Evolutionary conservation across 1,140 invertebrate genomes (phyloP).

Genomic region (Macrobrachium rosenbergii): DNA sequence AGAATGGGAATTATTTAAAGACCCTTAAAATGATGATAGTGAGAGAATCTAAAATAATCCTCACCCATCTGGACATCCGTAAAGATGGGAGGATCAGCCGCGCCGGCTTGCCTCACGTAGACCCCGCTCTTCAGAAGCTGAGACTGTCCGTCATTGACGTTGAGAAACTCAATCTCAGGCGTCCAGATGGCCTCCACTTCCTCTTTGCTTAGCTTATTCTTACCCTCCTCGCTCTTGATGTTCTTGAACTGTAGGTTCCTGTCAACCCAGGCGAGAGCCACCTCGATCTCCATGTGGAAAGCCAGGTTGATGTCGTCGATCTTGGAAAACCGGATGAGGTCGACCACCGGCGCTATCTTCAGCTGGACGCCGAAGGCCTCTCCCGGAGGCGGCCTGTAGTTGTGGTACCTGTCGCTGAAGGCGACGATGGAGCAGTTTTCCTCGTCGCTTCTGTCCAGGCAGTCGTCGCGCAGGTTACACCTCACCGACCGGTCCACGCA

Average conservation of each 20-base stretch:
- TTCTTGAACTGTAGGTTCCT: slow-evolving; percentile 25
- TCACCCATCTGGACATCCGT: slow-evolving; percentile 41
- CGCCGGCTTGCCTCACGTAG: neutral
- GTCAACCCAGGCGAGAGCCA: slow-evolving; percentile 26
- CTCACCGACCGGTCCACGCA: slow-evolving; percentile 28
- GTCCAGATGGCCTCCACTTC: slow-evolving; percentile 38
- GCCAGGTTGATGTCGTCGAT: slow-evolving; percentile 53
- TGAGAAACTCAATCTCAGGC: slow-evolving; percentile 44
- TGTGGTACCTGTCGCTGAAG: slow-evolving; percentile 49
- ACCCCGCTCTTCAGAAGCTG: slow-evolving; percentile 20
- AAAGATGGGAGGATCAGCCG: slow-evolving; percentile 24
- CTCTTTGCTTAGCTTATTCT: slow-evolving; percentile 20
- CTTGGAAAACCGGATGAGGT: slow-evolving; percentile 50
- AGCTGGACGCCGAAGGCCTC: slow-evolving; percentile 28
- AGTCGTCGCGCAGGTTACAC: slow-evolving; percentile 50
- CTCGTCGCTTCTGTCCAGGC: slow-evolving; percentile 45
- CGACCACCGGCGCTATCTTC: slow-evolving; percentile 6
- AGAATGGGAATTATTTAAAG: too few relatives aligned
- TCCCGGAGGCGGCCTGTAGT: slow-evolving; percentile 33
- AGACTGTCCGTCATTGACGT: slow-evolving; percentile 34
- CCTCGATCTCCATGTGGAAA: slow-evolving; percentile 50
- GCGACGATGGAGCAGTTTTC: slow-evolving; percentile 43
- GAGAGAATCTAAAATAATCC: neutral
- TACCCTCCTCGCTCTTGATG: slow-evolving; percentile 28
- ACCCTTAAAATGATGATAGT: too few relatives aligned